phyloP scores from a whole-genome alignment of 2,888 invertebrate genomes.

The Eupithecia pulchellata region DNA sequence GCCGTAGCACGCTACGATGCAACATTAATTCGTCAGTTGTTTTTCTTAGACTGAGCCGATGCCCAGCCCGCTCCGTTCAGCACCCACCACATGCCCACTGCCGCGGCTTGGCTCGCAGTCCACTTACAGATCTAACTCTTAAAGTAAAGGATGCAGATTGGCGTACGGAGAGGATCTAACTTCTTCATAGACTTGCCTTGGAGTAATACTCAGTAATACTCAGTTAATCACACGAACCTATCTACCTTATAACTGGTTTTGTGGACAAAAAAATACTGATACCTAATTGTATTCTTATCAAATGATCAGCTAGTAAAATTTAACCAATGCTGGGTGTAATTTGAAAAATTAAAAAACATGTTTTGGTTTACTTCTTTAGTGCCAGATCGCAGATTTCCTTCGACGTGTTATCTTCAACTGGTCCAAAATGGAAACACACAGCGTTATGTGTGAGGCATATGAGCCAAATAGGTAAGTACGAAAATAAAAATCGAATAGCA shows the following conservation, averaged over 20 bases:
- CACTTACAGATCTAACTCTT: background rate
- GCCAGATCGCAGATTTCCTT: background rate
- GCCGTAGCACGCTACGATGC: constrained; percentile 1
- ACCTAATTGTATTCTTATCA: background rate
- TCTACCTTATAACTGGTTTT: too few species aligned
- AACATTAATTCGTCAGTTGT: background rate
- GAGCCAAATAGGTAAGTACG: background rate
- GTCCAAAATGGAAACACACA: background rate
- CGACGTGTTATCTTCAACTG: background rate
- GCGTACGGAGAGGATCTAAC: background rate
- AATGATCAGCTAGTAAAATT: background rate
- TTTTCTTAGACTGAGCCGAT: background rate
- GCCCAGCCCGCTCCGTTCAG: background rate
- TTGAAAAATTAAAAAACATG: background rate
- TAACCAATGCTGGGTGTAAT: background rate
- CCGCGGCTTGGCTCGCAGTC: background rate
- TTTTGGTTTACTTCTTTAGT: background rate
- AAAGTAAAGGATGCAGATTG: constrained; percentile 3
- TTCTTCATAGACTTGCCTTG: background rate
- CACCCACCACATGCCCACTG: background rate
- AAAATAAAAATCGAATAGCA: too few species aligned
- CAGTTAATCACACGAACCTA: background rate
- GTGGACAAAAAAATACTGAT: background rate
- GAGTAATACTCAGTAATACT: background rate
- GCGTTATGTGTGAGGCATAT: background rate